Base-by-base conservation (phyloP, 2,113 vertebrate species). In the Bufo bufo region DNA sequence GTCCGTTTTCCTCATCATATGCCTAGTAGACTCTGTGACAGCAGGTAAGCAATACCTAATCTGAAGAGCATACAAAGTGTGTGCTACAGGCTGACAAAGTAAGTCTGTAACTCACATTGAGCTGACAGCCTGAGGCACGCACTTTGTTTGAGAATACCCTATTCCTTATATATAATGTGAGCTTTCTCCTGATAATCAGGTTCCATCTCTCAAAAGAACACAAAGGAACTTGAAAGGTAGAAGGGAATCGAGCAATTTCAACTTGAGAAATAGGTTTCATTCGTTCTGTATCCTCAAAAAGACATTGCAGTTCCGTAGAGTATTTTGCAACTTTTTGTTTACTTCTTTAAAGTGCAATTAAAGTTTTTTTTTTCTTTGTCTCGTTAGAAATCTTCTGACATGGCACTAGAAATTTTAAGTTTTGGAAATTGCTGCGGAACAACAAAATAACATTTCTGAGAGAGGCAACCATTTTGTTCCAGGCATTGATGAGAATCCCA, bases 11-110 rank as follows among this genome's bases (percentile, higher is more conserved):
- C 71, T 56, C 33, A 33, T 17, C 45, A n/a, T 9, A 33, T 33
- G 33, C 33, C 33, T 33, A 85, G 43, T 11, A 43, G 33, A 75
- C 33, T 45, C 14, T 5, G 16, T 72, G 84, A 85, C 84, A 85
- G 54, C n/a, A 33, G 71, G 84, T 85, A 75, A 59, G 65, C 23
- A 56, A 74, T 85, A 74, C 69, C 83, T 74, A 58, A 85, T 72
- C 69, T 85, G 11, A 19, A 85, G 45, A 58, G 16, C 17, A 85
- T 20, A 77, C 84, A 85, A 61, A 75, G 69, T 59, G 43, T 77
- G 71, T 74, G 52, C 83, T 85, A 56, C 69, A 43, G 83, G 69
- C 83, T 85, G 83, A 85, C 83, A 85, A 74, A 85, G 83, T 58
- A 23, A 85, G 66, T 59, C 71, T 85, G 17, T 56, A 85, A 58